These are phyloP conservation scores for Temnopleurus reevesii DNA, from an alignment of 53 echinoderm and acorn worm species.

Conservation along the genomic window DNA sequence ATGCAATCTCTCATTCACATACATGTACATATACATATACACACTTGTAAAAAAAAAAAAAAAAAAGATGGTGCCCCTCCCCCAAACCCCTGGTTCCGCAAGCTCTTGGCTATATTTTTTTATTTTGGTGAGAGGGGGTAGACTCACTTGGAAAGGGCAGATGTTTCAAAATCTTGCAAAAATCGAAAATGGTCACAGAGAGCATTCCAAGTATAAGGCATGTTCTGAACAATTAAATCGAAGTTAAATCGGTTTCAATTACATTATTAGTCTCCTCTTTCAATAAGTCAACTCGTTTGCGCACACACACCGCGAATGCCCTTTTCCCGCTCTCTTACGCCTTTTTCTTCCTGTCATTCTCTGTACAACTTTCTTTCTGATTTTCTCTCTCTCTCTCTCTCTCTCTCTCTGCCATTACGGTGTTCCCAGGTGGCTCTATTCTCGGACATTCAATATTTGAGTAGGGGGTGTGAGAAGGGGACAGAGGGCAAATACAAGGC, in stretches of 20 bases:
- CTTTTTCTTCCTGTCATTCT: background rate
- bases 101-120: no score
- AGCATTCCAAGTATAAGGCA: background rate
- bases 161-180: no score
- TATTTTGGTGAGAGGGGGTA: no score
- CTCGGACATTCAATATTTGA: constrained; percentile 49
- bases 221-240: background rate
- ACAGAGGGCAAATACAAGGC: constrained; percentile 17
- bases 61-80: no score
- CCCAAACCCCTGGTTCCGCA: no score
- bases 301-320: background rate
- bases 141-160: no score
- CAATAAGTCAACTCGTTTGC: constrained; percentile 24
- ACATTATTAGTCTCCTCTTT: background rate
- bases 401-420: background rate
- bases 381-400: background rate
- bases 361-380: background rate
- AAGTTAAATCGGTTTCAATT: constrained; percentile 41
- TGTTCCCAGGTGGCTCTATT: constrained; percentile 26
- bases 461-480: constrained; percentile 47
- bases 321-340: background rate
- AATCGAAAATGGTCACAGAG: background rate
- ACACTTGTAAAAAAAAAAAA: no score
- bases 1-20: no score
- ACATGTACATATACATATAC: no score